phyloP scores from a whole-genome alignment of 2,888 invertebrate species.

The Sepioteuthis lessoniana region DNA sequence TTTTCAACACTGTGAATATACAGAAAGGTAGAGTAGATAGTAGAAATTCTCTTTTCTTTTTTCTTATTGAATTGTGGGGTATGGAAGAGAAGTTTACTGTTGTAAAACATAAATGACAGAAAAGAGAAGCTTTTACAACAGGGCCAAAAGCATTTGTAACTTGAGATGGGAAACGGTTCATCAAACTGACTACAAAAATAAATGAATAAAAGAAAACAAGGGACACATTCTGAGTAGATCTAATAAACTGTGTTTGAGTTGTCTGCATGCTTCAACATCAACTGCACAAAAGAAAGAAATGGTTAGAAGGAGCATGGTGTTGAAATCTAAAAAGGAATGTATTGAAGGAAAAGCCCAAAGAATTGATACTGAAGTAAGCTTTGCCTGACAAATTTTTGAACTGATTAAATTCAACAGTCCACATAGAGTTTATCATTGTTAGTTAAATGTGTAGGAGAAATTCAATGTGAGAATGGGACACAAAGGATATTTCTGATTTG shows the following conservation, averaged over 20 bases:
- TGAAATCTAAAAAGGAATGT: neutral
- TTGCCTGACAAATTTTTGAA: neutral
- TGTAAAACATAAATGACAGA: neutral
- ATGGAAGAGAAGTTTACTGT: neutral
- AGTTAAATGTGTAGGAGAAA: neutral
- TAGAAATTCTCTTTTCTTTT: no score
- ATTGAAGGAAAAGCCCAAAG: neutral
- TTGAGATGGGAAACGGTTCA: neutral
- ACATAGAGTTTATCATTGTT: neutral
- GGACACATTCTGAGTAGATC: neutral
- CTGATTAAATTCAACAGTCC: neutral
- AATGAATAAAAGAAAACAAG: neutral
- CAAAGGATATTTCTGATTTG: neutral
- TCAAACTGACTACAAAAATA: neutral
- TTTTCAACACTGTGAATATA: no score
- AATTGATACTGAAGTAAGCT: neutral
- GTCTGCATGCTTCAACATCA: neutral
- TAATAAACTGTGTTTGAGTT: neutral
- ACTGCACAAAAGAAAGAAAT: neutral
- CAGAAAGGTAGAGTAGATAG: no score
- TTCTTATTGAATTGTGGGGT: no score
- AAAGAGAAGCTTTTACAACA: neutral
- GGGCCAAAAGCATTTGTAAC: neutral
- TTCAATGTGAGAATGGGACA: neutral
- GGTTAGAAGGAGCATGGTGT: neutral